phyloP scores from a whole-genome alignment of 2,113 vertebrate species.

The Sceloporus tristichus region DNA sequence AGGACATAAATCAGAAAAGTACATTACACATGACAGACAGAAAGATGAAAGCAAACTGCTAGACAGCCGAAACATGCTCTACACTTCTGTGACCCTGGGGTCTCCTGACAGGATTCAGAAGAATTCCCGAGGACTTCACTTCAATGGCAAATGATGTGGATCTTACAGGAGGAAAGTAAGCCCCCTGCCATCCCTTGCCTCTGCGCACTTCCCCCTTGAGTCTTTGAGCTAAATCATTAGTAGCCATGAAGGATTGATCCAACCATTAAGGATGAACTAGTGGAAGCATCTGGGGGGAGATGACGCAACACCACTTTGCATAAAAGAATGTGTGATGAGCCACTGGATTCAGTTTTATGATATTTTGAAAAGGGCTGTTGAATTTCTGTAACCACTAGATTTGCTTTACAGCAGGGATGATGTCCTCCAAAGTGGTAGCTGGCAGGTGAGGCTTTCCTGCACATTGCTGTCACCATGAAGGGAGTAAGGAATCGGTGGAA shows the following conservation, averaged over 20 bases:
- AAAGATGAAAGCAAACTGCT: conserved; percentile 57
- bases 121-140: background rate
- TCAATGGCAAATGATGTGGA: conserved; percentile 15
- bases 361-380: background rate
- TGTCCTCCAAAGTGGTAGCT: background rate
- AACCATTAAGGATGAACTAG: background rate
- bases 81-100: background rate
- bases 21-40: conserved; percentile 30
- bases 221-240: background rate
- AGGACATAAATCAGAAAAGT: conserved; percentile 60
- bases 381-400: background rate
- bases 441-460: background rate
- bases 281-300: background rate
- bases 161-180: background rate
- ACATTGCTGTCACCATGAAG: background rate
- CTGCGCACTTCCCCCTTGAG: background rate
- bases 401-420: background rate
- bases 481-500: background rate
- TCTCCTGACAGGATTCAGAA: background rate
- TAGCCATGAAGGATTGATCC: background rate
- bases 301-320: background rate
- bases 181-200: background rate
- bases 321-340: background rate
- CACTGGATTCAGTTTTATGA: background rate
- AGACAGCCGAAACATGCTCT: conserved; percentile 24